Conservation (phyloP, 2,888 invertebrate species). For the Mesopsocus fuscifrons region DNA sequence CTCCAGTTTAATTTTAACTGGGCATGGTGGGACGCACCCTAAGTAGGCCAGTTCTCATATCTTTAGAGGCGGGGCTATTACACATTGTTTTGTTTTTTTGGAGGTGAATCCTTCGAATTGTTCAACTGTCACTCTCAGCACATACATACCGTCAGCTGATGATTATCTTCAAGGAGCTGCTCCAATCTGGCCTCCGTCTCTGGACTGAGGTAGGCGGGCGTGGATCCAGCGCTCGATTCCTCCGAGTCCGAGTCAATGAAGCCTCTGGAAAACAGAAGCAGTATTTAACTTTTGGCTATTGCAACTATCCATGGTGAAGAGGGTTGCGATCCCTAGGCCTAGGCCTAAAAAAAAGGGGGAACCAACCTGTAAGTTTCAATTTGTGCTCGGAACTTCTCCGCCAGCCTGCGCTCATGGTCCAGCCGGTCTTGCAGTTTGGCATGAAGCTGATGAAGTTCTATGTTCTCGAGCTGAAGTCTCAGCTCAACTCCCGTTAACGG, state of each 20-base stretch:
- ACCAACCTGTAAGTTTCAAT: too few relatives aligned
- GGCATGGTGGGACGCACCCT: too few relatives aligned
- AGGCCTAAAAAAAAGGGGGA: too few relatives aligned
- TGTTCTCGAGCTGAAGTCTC: constrained; percentile 43
- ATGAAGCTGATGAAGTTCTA: constrained; percentile 26
- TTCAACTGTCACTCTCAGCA: too few relatives aligned
- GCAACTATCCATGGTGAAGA: too few relatives aligned
- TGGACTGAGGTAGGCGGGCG: constrained; percentile 20
- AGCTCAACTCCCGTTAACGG: constrained; percentile 20
- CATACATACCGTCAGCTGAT: constrained; percentile 39
- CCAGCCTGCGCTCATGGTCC: neutral
- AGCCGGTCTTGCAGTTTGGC: neutral
- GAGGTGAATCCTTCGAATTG: too few relatives aligned
- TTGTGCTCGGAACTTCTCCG: neutral
- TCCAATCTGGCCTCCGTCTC: constrained; percentile 32
- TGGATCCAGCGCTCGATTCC: constrained; percentile 13
- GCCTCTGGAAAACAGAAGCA: constrained; percentile 15
- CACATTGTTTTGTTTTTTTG: too few relatives aligned
- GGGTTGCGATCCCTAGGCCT: too few relatives aligned
- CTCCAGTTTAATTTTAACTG: too few relatives aligned
- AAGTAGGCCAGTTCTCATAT: too few relatives aligned
- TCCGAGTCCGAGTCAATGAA: constrained; percentile 14
- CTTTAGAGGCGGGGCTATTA: too few relatives aligned
- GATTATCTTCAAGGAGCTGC: constrained; percentile 40
- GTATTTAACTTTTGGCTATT: constrained; percentile 30